Base-by-base conservation (phyloP, 2,113 vertebrate species). In the Pelobates fuscus region DNA sequence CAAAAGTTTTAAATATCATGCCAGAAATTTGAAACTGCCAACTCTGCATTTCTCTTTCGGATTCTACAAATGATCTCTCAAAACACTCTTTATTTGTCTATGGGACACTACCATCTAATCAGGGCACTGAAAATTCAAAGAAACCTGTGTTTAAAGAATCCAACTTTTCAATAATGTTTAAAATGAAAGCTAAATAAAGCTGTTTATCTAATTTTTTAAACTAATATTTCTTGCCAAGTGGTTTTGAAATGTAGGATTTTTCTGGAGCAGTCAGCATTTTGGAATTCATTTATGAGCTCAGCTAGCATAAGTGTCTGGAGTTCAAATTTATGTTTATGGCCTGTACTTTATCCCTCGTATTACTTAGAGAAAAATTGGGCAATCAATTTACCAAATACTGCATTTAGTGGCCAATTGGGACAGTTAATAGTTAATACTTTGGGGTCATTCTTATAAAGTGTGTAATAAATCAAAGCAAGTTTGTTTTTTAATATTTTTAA, bases 271-370 rank as follows among this genome's bases (percentile, higher is more conserved):
- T 93, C 86, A 91, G 92, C 89, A 89, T 95, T 94, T 92, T 94
- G 91, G 92, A 95, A 93, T 90, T 91, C 94, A 93, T 95, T 95
- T 94, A 94, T 93, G 91, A 93, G 87, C 82, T 88, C 85, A 91
- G 88, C 91, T 91, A 90, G 92, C 86, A 86, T 88, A 89, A 93
- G 92, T 86, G 86, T 86, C 84, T 89, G 90, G 90, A 91, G 92
- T 94, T 93, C 90, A 89, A 91, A 93, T 94, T 91, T 84, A 88
- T 92, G 91, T 90, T 89, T 91, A 86, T 78, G 80, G 73, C 80
- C 86, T 84, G 83, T 86, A 85, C 75, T 81, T 86, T 88, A 84
- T 81, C 86, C 83, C 82, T 88, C 87, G 91, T 90, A 80, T 84
- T 78, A 82, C 84, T 86, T 84, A 80, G 82, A 87, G 81, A 88